Base-by-base conservation (phyloP, 2,888 invertebrate species). In the Sarcophaga rosellei region DNA sequence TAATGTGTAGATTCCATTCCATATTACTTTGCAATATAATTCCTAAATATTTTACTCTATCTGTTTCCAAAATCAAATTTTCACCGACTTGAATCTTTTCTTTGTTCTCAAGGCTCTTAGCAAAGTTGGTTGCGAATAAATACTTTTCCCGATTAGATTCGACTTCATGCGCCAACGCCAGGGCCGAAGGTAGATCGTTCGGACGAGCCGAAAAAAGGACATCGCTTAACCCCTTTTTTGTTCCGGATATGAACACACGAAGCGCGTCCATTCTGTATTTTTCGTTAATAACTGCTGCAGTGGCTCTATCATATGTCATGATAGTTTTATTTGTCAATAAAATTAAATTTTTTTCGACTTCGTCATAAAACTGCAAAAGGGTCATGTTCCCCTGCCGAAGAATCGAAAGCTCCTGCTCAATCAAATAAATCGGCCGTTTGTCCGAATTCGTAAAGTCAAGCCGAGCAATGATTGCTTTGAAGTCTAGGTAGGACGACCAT, bases 261-360 rank as follows among this genome's bases (percentile, higher is more conserved):
- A 87, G 78, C 21, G 86, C 80, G 47, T 88, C 84, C 44, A 81
- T 84, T 2, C 86, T 76, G 65, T 88, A 88, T 73, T 86, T 89
- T 73, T 88, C 74, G 53, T 83, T 87, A n/a, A 88, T 72, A 1
- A 79, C 83, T 21, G 83, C 25, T 35, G 77, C 79, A 6, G 87
- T 17, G 20, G 62, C 73, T 11, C 73, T 73, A 17, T 88, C 84
- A n/a, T 87, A 70, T 2, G 83, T 66, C 88, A 88, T 88, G 23
- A 83, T 82, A 0, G 70, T 87, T 61, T 88, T 89, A 23, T 88
- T 88, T 3, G 78, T 85, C 20, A 89, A 47, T 1, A 88, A 61
- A 0, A 87, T 88, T 3, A 88, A 57, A 15, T 85, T 88, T 63
- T 79, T 84, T 66, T 88, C 88, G 3, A 87, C 85, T 23, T 88